These are phyloP conservation scores for Acleris laterana DNA, from an alignment of 2,888 invertebrate species.

Conservation along the genomic window DNA sequence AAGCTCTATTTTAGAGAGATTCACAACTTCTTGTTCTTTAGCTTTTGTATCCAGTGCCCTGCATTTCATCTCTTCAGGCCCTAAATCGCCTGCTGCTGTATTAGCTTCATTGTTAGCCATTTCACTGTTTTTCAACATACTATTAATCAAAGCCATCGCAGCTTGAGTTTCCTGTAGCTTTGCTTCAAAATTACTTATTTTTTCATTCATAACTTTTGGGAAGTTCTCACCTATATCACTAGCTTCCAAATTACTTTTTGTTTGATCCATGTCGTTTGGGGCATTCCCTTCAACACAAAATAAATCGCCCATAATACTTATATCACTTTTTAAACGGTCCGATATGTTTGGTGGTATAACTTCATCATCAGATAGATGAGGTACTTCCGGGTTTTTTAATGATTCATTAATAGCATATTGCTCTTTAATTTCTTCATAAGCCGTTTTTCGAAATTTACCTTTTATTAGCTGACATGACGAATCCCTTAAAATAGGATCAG, in stretches of 20 bases:
- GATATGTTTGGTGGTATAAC: constrained; percentile 28
- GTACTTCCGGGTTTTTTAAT: constrained; percentile 60
- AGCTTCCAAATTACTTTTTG: background rate
- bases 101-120: background rate
- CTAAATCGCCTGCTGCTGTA: background rate
- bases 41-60: too few species aligned
- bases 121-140: constrained; percentile 50
- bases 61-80: background rate
- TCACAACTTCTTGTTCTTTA: too few species aligned
- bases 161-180: constrained; percentile 64
- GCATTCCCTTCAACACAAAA: constrained; percentile 51
- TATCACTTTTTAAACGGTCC: constrained; percentile 29
- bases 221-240: constrained; percentile 46
- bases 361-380: constrained; percentile 52
- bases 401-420: constrained; percentile 66
- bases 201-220: constrained; percentile 54
- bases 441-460: constrained; percentile 53
- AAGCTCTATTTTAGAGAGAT: too few species aligned
- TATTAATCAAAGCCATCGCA: constrained; percentile 60
- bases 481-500: constrained; percentile 60
- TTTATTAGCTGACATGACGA: constrained; percentile 63
- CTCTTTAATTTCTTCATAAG: constrained; percentile 65
- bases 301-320: constrained; percentile 42
- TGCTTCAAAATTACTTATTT: constrained; percentile 4
- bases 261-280: constrained; percentile 54